Evolutionary conservation across 2,113 vertebrate genomes (phyloP).

Genomic region (Cinclus mexicanus): DNA sequence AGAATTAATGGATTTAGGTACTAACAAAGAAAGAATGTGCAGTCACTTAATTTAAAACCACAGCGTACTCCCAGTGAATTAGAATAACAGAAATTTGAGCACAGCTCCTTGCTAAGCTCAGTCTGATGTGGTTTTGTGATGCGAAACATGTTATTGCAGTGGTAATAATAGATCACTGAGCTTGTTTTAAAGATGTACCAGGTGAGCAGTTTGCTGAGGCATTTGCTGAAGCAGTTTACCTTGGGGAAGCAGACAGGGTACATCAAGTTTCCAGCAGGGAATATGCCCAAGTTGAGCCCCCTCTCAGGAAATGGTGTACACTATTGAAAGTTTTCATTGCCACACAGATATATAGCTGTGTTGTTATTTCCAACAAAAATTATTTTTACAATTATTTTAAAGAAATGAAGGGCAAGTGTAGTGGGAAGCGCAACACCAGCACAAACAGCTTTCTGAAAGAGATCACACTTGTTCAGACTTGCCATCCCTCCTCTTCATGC

Average conservation of each 20-base stretch:
- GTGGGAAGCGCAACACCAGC: not conserved
- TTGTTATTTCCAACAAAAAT: not conserved
- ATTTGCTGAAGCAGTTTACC: not conserved
- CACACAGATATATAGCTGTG: not conserved
- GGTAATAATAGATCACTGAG: not conserved
- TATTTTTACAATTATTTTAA: not conserved
- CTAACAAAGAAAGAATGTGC: not conserved
- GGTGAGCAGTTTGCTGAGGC: not conserved
- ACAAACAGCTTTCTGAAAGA: not conserved
- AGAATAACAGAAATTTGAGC: not conserved
- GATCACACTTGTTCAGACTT: not conserved
- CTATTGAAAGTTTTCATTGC: not conserved
- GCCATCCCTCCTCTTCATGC: not conserved
- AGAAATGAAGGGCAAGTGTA: not conserved
- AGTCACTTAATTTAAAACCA: conserved; percentile 2
- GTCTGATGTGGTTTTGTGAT: not conserved
- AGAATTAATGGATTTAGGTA: not conserved
- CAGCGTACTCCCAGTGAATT: not conserved
- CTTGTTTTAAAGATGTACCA: not conserved
- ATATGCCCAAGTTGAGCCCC: not conserved
- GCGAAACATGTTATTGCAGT: not conserved
- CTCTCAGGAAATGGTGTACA: accelerated
- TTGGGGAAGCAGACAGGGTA: not conserved
- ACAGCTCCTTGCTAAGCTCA: not conserved
- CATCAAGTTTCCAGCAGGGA: not conserved